Base-by-base conservation (phyloP, 2,888 invertebrate genomes). In the Salpingus planirostris region DNA sequence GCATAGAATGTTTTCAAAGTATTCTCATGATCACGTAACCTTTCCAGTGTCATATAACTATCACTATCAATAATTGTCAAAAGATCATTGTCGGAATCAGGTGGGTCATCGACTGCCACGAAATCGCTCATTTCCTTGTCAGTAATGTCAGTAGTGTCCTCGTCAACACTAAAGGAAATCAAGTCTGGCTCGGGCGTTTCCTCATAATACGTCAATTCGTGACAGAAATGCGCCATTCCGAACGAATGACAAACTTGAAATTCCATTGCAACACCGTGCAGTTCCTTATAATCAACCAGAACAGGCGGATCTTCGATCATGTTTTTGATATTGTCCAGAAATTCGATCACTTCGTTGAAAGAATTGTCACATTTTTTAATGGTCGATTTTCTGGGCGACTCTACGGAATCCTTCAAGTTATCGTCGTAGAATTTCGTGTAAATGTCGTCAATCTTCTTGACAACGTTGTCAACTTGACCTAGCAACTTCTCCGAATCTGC, bases 401-500 rank as follows among this genome's bases (percentile, higher is more conserved):
- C n/a, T n/a, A n/a, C n/a, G n/a, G n/a, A n/a, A n/a, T n/a, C n/a
- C n/a, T n/a, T n/a, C n/a, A n/a, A n/a, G n/a, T n/a, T n/a, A n/a
- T 31, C 44, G 13, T 52, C 44, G 22, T 50, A 47, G 15, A 55
- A 33, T 22, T 49, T 46, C 10, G 28, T 43, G 33, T 55, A 55
- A 21, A 55, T 49, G 27, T 40, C 44, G 31, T 55, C 55, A 12
- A 53, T 52, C 25, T 38, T 46, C 25, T 42, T 42, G 14, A 54
- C 50, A 6, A 51, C 52, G 32, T 34, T 43, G 27, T 47, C 44
- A 4, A 53, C 50, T 31, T 52, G 46, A 3, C 45, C 44, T 3
- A 50, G 43, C 22, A 49, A 40, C n/a, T 21, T 21, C 21, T 46
- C 41, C 11, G 42, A 26, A 10, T 38, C 33, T 15, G 31, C 29